phyloP scores from a whole-genome alignment of 1,140 invertebrate genomes.

The Trinorchestia longiramus region DNA sequence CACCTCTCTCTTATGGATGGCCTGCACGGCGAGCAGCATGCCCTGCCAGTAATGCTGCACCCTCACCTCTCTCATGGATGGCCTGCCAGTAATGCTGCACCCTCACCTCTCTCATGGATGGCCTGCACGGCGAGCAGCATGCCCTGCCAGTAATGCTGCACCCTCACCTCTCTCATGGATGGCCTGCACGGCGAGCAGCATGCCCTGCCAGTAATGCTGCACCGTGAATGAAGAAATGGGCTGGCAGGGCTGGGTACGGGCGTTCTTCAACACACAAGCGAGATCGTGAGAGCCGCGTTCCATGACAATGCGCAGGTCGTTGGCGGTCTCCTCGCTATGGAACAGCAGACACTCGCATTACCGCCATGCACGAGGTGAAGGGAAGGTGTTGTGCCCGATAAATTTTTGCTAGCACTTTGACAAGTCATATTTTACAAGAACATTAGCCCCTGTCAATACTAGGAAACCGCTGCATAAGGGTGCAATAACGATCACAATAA shows the following conservation, averaged over 20 bases:
- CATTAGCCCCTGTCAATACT: no score
- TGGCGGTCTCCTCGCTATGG: slow-evolving; percentile 56
- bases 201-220: slow-evolving; percentile 93
- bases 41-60: slow-evolving; percentile 91
- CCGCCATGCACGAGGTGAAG: no score
- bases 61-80: slow-evolving; percentile 87
- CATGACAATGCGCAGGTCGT: slow-evolving; percentile 78
- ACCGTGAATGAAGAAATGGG: slow-evolving; percentile 78
- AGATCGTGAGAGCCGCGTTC: slow-evolving; percentile 94
- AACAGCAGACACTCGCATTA: background rate
- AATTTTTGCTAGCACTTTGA: no score
- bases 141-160: slow-evolving; percentile 91
- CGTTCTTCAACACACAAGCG: slow-evolving; percentile 76
- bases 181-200: slow-evolving; percentile 90
- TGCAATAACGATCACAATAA: no score
- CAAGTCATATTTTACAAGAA: no score
- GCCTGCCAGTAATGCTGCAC: slow-evolving; percentile 92
- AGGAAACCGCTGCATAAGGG: no score
- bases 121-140: slow-evolving; percentile 87
- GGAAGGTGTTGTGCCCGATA: no score
- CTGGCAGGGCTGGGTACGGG: slow-evolving; percentile 68
- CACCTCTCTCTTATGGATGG: no score
- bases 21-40: slow-evolving; percentile 88
- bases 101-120: no score
- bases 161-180: slow-evolving; percentile 87